Base-by-base conservation (phyloP, 1,140 invertebrate species). In the Drosophila saltans region DNA sequence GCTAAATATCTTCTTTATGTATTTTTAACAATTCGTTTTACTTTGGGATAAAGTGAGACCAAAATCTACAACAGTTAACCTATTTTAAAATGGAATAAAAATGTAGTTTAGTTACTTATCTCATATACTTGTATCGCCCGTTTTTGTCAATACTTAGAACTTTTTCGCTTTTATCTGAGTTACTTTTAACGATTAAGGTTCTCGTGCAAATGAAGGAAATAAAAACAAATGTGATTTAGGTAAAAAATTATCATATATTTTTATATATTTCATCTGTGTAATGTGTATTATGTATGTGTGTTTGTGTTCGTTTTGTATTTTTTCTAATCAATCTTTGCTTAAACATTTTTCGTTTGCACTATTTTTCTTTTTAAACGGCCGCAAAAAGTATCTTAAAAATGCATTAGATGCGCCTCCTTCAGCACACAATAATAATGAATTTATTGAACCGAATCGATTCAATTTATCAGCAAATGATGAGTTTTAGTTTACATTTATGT, bases 161-260 rank as follows among this genome's bases (percentile, higher is more conserved):
- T 30, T 36, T 5, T 36, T 5, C 0, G 33, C 1, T 36, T 36
- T 36, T 36, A 3, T 30, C 4, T 36, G 6, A 7, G 6, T 36
- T 6, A 36, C 33, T 5, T 7, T 36, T 36, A 30, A 30, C 36
- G 36, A 1, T 6, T 8, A 40, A 40, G 11, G 10, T 11, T 40
- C 10, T 11, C 39, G 1, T 3, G 39, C 9, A 40, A 40, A 40
- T 40, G 3, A 2, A 6, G 3, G 16, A 28, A 11, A 26, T 21
- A 4, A 26, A 66, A 30, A 66, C 43, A 48, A 52, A 9, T 45
- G 3, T 40, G 3, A n/a, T 62, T 77, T 81, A 81, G 80, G 84
- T 89, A 89, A 85, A 88, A 89, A 89, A 89, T 89, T 89, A 89
- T 84, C 48, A 75, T 89, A 90, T 89, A 82, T 84, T 78, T 89